Percentiles rank a stretch among this genome's conserved stretches.
phyloP scores from a whole-genome alignment of 2,797 vertebrate genomes.

The Poliocrania exsul region DNA sequence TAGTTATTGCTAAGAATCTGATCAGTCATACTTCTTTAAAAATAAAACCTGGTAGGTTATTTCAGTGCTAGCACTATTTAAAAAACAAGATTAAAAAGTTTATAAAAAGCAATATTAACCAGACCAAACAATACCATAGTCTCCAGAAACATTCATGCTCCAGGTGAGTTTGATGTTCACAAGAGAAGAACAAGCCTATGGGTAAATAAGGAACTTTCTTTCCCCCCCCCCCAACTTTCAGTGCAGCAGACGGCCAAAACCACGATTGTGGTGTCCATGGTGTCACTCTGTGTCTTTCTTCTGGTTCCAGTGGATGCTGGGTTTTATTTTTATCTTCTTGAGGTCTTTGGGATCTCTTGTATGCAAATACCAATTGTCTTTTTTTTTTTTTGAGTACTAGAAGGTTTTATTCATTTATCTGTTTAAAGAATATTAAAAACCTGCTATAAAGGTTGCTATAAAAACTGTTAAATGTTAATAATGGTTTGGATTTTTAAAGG shows the following conservation, averaged over 20 bases:
- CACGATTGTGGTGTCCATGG: neutral
- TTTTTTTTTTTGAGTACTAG: neutral
- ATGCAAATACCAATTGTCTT: neutral
- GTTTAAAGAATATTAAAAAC: neutral
- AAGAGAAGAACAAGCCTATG: neutral
- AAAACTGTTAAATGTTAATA: neutral
- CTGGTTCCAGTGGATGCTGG: neutral
- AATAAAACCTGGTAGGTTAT: constrained; percentile 7
- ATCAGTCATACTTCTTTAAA: neutral
- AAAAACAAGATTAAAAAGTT: neutral
- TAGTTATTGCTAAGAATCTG: constrained; percentile 14
- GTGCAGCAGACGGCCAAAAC: neutral
- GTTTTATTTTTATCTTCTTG: neutral
- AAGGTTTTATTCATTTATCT: neutral
- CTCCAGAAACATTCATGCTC: neutral
- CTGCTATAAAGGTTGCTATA: neutral
- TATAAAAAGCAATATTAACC: constrained; percentile 6
- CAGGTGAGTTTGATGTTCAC: neutral
- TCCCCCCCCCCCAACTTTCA: neutral
- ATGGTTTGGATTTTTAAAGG: constrained; percentile 4
- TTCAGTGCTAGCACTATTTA: neutral
- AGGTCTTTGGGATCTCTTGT: neutral
- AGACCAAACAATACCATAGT: neutral
- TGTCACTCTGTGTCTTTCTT: neutral
- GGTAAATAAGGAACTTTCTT: neutral